phyloP scores from a whole-genome alignment of 2,113 vertebrate genomes.

The Stomatorhinus ivindoensis region DNA sequence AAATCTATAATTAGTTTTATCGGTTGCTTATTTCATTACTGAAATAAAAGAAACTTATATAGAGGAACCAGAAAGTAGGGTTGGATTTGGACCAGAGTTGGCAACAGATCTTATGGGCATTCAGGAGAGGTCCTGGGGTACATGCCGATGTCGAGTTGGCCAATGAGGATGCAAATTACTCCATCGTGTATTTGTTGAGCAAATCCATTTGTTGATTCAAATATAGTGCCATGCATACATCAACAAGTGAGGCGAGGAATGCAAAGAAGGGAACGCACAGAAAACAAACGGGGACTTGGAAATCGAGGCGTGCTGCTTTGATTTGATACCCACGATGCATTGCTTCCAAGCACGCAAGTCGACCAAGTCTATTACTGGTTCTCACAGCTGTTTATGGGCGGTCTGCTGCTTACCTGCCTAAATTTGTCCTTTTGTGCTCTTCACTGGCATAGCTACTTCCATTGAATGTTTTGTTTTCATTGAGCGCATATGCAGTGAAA shows the following conservation, averaged over 20 bases:
- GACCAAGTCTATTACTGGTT: not conserved
- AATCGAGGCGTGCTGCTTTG: not conserved
- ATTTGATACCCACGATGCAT: not conserved
- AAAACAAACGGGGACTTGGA: not conserved
- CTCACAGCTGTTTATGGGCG: not conserved
- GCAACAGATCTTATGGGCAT: not conserved
- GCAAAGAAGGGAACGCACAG: not conserved
- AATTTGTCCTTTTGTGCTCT: not conserved
- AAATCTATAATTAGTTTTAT: not conserved
- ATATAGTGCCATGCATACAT: not conserved
- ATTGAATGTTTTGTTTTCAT: not conserved
- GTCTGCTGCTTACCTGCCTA: not conserved
- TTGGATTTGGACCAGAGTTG: not conserved
- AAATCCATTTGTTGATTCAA: constrained; percentile 16
- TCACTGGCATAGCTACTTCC: not conserved
- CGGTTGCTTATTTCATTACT: not conserved
- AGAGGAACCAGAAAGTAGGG: not conserved
- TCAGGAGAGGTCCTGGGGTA: not conserved
- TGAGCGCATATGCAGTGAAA: not conserved
- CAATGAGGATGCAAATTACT: not conserved
- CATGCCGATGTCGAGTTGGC: not conserved
- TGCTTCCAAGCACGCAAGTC: not conserved
- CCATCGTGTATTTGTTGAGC: not conserved
- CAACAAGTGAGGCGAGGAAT: constrained; percentile 12
- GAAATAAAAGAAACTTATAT: not conserved